Evolutionary conservation across 2,888 invertebrate genomes (phyloP).

Genomic region (Pammene aurita): DNA sequence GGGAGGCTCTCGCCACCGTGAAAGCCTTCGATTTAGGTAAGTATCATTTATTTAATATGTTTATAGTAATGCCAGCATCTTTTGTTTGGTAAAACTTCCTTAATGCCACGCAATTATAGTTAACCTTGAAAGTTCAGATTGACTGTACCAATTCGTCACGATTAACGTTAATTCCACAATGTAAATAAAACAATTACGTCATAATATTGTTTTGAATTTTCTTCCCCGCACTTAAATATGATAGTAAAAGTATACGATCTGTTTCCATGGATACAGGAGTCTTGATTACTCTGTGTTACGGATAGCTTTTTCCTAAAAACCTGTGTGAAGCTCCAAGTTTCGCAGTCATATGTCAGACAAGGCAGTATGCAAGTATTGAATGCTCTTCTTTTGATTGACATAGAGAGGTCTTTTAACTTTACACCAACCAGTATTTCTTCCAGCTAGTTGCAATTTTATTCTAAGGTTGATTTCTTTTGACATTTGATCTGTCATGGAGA

Average conservation of each 20-base stretch:
- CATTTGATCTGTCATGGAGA: too few relatives aligned
- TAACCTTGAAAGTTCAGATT: conserved; percentile 26
- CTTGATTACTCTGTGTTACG: too few relatives aligned
- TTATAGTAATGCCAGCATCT: not conserved
- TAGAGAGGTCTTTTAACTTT: too few relatives aligned
- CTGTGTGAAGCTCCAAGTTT: too few relatives aligned
- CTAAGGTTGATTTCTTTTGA: too few relatives aligned
- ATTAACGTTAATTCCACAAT: not conserved
- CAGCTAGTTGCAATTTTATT: too few relatives aligned
- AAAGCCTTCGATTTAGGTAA: conserved; percentile 78
- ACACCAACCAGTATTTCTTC: too few relatives aligned
- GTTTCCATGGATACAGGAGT: not conserved
- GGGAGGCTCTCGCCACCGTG: conserved; percentile 74
- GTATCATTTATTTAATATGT: conserved; percentile 19
- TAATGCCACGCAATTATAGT: not conserved
- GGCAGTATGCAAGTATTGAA: too few relatives aligned
- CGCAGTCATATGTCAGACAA: too few relatives aligned
- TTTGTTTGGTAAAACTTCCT: not conserved
- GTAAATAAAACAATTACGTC: not conserved
- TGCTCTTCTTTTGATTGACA: too few relatives aligned
- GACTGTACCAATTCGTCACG: not conserved
- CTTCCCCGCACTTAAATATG: not conserved
- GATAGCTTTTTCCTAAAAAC: too few relatives aligned
- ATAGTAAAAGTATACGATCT: not conserved
- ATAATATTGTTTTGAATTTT: not conserved